A percentile compares a stretch with the other conserved stretches of the same genome.
These are phyloP conservation scores for Sicus ferrugineus DNA, from an alignment of 2,888 invertebrate genomes.

Conservation along the genomic window DNA sequence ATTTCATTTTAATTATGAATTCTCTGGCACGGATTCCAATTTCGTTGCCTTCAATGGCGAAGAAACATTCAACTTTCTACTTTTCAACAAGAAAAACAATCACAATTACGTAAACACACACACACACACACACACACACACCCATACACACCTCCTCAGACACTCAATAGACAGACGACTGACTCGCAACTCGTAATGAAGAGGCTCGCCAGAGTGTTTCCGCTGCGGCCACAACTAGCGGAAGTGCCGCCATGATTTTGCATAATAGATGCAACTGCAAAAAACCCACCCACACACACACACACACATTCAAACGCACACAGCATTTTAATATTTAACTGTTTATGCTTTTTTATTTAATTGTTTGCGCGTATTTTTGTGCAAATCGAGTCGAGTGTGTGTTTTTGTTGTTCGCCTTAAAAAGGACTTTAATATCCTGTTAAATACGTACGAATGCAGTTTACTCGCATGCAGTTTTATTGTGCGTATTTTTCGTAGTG, in stretches of 20 bases:
- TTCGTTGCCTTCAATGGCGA: no score
- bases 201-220: conserved; percentile 17
- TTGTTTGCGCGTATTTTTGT: neutral
- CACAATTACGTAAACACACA: neutral
- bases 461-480: no score
- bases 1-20: conserved; percentile 31
- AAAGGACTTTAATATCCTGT: neutral
- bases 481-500: no score
- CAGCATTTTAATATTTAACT: neutral
- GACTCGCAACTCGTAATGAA: conserved; percentile 15
- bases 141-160: neutral
- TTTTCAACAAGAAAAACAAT: neutral
- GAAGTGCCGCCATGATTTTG: conserved; percentile 3
- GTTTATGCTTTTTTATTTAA: conserved; percentile 4
- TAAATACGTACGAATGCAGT: neutral
- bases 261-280: conserved; percentile 3
- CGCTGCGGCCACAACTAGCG: conserved; percentile 23
- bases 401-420: neutral
- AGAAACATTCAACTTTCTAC: neutral
- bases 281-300: no score
- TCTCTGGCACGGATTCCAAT: neutral
- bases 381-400: no score
- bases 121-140: neutral
- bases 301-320: no score
- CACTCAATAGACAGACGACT: neutral